Percentiles rank a stretch among this genome's conserved stretches.
phyloP scores from a whole-genome alignment of 2,113 vertebrate species.

The Gnathonemus echidnorhynchus region DNA sequence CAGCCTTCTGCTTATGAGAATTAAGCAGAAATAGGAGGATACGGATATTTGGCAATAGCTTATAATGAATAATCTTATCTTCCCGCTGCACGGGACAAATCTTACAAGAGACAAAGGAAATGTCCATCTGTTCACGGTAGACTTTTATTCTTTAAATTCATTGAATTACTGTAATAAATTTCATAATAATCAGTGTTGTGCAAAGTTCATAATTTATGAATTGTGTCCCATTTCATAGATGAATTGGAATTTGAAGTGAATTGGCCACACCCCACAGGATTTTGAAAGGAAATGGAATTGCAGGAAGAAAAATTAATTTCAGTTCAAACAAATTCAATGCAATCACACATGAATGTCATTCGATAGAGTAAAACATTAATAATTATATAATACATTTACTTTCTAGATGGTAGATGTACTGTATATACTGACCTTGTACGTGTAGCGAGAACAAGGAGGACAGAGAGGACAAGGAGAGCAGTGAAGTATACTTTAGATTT shows the following conservation, averaged over 20 bases:
- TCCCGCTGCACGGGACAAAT: background rate
- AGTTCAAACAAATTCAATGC: background rate
- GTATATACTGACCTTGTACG: background rate
- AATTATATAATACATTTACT: background rate
- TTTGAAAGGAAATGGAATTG: background rate
- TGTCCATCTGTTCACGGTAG: background rate
- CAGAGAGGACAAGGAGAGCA: background rate
- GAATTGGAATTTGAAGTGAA: background rate
- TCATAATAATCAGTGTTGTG: background rate
- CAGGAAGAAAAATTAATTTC: background rate
- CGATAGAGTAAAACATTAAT: background rate
- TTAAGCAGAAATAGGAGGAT: background rate
- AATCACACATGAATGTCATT: background rate
- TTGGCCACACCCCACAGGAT: background rate
- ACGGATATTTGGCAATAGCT: background rate
- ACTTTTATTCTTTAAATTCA: background rate
- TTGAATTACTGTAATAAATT: background rate
- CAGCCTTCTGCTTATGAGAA: background rate
- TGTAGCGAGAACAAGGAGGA: background rate
- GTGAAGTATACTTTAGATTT: background rate
- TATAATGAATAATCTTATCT: background rate
- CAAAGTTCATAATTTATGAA: background rate
- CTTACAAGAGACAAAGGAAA: background rate
- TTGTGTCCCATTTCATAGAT: background rate
- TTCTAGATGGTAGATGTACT: background rate